Percentiles rank a stretch among this genome's conserved stretches.
Conservation (phyloP, 2,888 invertebrate genomes). For the Mechanitis mazaeus region DNA sequence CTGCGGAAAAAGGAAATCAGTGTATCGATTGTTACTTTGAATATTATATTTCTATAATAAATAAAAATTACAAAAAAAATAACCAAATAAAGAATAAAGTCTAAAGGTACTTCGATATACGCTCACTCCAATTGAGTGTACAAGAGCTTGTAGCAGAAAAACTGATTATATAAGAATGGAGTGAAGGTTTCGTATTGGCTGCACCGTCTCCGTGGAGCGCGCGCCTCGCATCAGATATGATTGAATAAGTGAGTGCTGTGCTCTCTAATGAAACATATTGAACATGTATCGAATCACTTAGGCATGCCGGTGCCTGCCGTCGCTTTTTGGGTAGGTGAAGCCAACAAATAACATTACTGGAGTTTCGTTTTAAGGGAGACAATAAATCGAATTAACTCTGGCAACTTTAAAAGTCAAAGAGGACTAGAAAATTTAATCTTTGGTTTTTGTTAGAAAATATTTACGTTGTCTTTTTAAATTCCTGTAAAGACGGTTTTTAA, state of each 20-base stretch:
- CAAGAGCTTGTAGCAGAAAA: conserved; percentile 43
- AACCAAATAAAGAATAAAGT: conserved; percentile 28
- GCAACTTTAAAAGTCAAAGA: conserved; percentile 68
- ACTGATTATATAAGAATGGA: conserved; percentile 65
- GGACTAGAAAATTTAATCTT: conserved; percentile 58
- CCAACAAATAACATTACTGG: conserved; percentile 67
- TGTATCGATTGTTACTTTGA: conserved; percentile 34
- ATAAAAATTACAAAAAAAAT: too few species aligned
- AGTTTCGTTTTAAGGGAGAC: conserved; percentile 72
- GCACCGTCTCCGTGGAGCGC: conserved; percentile 39
- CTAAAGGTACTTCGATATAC: conserved; percentile 32
- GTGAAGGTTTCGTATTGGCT: conserved; percentile 51
- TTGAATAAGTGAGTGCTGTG: conserved; percentile 70
- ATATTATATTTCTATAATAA: conserved; percentile 33
- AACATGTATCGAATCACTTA: conserved; percentile 76
- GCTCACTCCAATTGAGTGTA: conserved; percentile 54
- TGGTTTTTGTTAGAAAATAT: conserved; percentile 63
- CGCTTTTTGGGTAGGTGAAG: conserved; percentile 69
- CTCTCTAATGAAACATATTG: conserved; percentile 75
- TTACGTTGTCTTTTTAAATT: conserved; percentile 48
- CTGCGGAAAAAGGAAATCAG: conserved; percentile 50
- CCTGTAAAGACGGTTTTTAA: conserved; percentile 54
- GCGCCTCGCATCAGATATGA: conserved; percentile 60
- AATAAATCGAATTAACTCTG: conserved; percentile 72
- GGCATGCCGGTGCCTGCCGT: conserved; percentile 65